Percentiles rank a stretch among this genome's conserved stretches.
phyloP scores from a whole-genome alignment of 2,888 invertebrate genomes.

The Apomyelois bistriatella region DNA sequence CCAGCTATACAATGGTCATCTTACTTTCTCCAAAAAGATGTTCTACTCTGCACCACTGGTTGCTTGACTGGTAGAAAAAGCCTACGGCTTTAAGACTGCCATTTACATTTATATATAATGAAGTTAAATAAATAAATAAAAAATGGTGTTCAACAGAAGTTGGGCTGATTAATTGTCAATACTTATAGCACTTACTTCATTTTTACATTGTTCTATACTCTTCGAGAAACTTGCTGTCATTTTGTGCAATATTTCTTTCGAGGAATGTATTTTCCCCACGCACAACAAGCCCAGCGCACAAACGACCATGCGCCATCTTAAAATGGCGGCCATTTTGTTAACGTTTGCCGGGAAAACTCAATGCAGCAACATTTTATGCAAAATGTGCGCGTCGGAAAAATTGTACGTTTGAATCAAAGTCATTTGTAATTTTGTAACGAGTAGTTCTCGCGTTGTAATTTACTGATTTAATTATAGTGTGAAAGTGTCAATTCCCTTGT shows the following conservation, averaged over 20 bases:
- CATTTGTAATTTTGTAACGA: neutral
- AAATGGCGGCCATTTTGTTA: constrained; percentile 32
- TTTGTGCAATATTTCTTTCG: constrained; percentile 55
- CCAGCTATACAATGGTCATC: too few species aligned
- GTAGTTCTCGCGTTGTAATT: neutral
- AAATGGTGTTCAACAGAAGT: too few species aligned
- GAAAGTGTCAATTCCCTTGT: neutral
- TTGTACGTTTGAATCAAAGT: neutral
- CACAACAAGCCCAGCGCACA: constrained; percentile 20
- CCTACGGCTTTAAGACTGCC: too few species aligned
- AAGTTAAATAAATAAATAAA: too few species aligned
- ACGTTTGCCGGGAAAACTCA: neutral
- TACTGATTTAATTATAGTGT: neutral
- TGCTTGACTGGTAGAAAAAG: too few species aligned
- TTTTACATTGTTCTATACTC: constrained; percentile 50
- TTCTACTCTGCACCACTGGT: too few species aligned
- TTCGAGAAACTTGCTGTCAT: constrained; percentile 47
- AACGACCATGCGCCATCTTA: constrained; percentile 36
- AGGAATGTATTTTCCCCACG: constrained; percentile 26
- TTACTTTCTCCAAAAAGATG: too few species aligned
- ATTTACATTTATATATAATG: too few species aligned
- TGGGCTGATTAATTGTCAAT: too few species aligned
- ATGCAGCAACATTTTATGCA: constrained; percentile 3
- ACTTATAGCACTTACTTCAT: constrained; percentile 45
- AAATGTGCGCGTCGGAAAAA: neutral